These are phyloP conservation scores for Phoxinus phoxinus DNA, from an alignment of 2,113 vertebrate species.

Conservation along the genomic window DNA sequence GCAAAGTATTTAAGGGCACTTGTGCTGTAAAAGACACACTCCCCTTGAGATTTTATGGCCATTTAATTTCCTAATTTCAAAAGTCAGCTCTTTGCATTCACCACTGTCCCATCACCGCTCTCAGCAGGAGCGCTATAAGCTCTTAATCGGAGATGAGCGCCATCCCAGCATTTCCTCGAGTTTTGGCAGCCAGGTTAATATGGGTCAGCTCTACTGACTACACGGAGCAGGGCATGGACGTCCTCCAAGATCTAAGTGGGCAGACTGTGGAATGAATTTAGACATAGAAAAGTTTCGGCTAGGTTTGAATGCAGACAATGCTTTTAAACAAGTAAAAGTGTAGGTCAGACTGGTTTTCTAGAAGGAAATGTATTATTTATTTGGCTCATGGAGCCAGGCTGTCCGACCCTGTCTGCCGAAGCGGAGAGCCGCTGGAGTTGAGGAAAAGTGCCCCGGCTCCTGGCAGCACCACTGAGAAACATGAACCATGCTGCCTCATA, in stretches of 20 bases:
- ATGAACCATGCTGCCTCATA: conserved; percentile 20
- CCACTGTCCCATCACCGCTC: conserved; percentile 36
- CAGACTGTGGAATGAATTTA: conserved; percentile 34
- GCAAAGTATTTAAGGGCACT: not conserved
- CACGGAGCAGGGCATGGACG: conserved; percentile 61
- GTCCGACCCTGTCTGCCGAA: conserved; percentile 22
- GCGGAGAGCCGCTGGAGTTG: conserved; percentile 24
- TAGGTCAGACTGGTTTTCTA: conserved; percentile 9
- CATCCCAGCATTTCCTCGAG: conserved; percentile 53
- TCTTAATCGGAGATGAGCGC: conserved; percentile 46
- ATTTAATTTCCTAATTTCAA: conserved; percentile 31
- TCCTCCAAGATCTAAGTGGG: conserved; percentile 63
- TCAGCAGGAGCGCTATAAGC: conserved; percentile 43
- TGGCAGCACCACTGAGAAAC: conserved; percentile 31
- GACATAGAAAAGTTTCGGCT: not conserved
- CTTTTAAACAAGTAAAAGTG: not conserved
- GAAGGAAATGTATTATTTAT: conserved; percentile 50
- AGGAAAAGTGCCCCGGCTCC: not conserved
- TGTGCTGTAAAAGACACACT: not conserved
- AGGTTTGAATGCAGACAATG: not conserved
- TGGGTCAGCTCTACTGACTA: conserved; percentile 65
- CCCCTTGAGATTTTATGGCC: not conserved
- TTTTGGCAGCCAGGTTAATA: conserved; percentile 63
- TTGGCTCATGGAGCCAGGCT: conserved; percentile 35
- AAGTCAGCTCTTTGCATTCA: conserved; percentile 13